Base-by-base conservation (phyloP, 53 echinoderm and acorn worm genomes). In the Glandiceps talaboti region DNA sequence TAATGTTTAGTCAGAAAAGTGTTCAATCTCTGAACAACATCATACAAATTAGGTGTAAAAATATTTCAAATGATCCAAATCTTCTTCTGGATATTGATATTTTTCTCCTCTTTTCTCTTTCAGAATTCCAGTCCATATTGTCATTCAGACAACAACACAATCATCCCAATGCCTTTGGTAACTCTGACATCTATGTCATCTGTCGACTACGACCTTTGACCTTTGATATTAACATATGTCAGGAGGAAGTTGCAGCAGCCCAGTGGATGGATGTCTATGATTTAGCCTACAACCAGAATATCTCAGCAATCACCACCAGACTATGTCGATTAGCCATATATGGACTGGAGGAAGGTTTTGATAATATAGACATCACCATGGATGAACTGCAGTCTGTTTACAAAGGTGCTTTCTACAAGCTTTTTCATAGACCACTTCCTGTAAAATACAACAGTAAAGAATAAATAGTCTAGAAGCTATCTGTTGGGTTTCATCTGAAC, bases 131-230 rank as follows among this genome's bases (percentile, higher is more conserved):
- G 76, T 93, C 93, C 25, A 82, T 97, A 1, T 84, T 97, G 1
- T 86, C 93, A 1, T 97, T 97, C 79, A 90, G 97, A 14, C 97
- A 97, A 75, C 92, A 92, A 73, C 97, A 97, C 85, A 85, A 89
- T 30, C 79, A 90, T 72, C 97, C 97, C 12, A 86, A 83, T 32
- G 89, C 87, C 30, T 97, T 93, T 30, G 93, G 92, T n/a, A 84
- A 88, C 73, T 97, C 97, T 14, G 97, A 97, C 81, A 93, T 96
- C 87, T 96, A 96, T 79, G 90, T 96, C 1, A 89, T 96, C 74
- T 93, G 93, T 73, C 86, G 93, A 33, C 85, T 96, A 26, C 79
- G 84, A 78, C 96, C 96, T 25, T 25, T 93, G 86, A 96, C 91
- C 88, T 93, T 93, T 86, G 96, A 96, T 91, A 82, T 96, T 76